These are phyloP conservation scores for Phylloscopus trochilus DNA, from an alignment of 2,113 vertebrate species.

Conservation along the genomic window DNA sequence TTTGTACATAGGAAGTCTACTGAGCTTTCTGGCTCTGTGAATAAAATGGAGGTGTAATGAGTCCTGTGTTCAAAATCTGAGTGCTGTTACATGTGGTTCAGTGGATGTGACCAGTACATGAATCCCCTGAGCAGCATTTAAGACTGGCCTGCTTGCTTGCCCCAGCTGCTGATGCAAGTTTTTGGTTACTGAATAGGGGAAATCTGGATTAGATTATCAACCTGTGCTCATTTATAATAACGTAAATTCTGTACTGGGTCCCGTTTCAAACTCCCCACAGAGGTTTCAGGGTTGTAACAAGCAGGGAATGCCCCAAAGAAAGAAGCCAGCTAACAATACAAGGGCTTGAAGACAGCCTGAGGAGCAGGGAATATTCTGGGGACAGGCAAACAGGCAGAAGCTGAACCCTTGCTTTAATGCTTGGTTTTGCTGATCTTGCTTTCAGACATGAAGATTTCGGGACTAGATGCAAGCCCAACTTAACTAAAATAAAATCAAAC, in stretches of 20 bases:
- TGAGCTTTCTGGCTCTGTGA: background rate
- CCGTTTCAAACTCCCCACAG: background rate
- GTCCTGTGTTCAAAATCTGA: background rate
- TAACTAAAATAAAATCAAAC: background rate
- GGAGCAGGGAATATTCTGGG: background rate
- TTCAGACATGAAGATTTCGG: background rate
- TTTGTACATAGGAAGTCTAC: background rate
- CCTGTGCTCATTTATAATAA: background rate
- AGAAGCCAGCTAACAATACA: background rate
- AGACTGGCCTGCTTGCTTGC: background rate
- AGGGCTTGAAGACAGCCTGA: background rate
- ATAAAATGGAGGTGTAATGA: background rate
- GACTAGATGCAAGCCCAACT: background rate
- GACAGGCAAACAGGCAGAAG: background rate
- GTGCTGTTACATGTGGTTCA: background rate
- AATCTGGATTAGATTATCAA: background rate
- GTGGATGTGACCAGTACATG: background rate
- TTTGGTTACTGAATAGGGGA: background rate
- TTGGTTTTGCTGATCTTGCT: background rate
- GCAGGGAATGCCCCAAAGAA: background rate
- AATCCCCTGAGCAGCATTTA: background rate
- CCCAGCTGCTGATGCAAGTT: background rate
- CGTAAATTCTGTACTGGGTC: background rate
- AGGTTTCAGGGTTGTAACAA: background rate
- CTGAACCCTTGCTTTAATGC: background rate